A percentile compares a stretch with the other conserved stretches of the same genome.
Conservation (phyloP, 2,888 invertebrate species). For the Acronicta aceris region DNA sequence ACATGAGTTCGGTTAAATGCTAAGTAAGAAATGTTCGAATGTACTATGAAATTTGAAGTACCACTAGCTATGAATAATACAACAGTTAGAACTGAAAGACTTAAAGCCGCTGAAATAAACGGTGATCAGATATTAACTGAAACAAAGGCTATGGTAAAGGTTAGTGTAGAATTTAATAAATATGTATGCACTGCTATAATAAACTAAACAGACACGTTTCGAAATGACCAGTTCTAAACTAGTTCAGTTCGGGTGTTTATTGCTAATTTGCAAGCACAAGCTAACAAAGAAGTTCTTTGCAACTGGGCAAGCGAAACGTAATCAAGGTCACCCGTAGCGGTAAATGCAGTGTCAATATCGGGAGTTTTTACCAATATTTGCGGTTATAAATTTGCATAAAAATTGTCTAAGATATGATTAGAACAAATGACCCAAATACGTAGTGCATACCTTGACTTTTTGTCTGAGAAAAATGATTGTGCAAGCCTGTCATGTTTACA, state of each 20-base stretch:
- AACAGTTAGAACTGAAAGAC: neutral
- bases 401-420: slow-evolving; percentile 15
- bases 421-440: slow-evolving; percentile 33
- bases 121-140: slow-evolving; percentile 7
- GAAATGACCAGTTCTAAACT: slow-evolving; percentile 69
- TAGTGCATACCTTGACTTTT: slow-evolving; percentile 23
- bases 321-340: slow-evolving; percentile 61
- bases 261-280: slow-evolving; percentile 72
- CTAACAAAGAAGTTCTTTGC: slow-evolving; percentile 74
- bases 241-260: slow-evolving; percentile 73
- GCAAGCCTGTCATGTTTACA: neutral
- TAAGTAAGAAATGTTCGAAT: slow-evolving; percentile 10
- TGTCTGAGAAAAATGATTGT: neutral
- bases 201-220: slow-evolving; percentile 59
- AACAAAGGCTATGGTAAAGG: slow-evolving; percentile 20
- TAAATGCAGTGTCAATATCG: slow-evolving; percentile 54
- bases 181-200: slow-evolving; percentile 47
- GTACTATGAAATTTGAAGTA: slow-evolving; percentile 3
- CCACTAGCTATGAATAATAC: neutral
- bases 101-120: slow-evolving; percentile 13
- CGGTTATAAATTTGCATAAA: slow-evolving; percentile 32
- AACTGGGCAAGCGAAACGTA: slow-evolving; percentile 65
- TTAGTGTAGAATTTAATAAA: slow-evolving; percentile 17
- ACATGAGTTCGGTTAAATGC: neutral
- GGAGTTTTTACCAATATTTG: slow-evolving; percentile 44